Evolutionary conservation across 2,888 invertebrate species (phyloP), one percentile per base, ranked within the genome.

Genomic region (Tinea semifulvella): DNA sequence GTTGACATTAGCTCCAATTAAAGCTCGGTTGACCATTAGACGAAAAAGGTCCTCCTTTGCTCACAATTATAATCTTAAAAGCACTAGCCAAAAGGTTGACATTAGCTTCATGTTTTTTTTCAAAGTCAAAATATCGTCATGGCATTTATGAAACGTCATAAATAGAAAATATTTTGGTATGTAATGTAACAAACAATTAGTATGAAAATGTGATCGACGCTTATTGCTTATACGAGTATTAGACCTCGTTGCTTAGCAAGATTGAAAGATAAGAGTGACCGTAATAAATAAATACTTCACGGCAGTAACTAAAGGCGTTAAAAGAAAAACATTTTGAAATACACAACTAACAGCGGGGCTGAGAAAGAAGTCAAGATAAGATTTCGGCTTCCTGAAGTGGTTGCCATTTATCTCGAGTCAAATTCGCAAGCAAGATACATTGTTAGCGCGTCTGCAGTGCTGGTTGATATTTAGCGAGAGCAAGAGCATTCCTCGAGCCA

Each of bases 391-490:
- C 18, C 18, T 36, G 17, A 18, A 36, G 16, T 35, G 13, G 13
- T 3, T 31, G 6, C 7, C 8, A 36, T 36, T 36, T 18, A 36
- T 36, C 36, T 36, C 11, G n/a, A 16, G 18, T 18, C 17, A 36
- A 36, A 18, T 31, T 36, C 36, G 36, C 36, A 7, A 2, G 3
- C 18, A 18, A 36, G 36, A 65, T 61, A 63, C 64, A 68, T 71
- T 70, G 65, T 70, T 63, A 60, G 62, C 57, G 58, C 61, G 65
- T 65, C 67, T 62, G 68, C 69, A 63, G 65, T 63, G 58, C 62
- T 54, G 57, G 56, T 56, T 53, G 47, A 62, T 61, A 65, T 68
- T 66, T 64, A 69, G 67, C 63, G 64, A 68, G 70, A 73, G 65
- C 68, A 63, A 40, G 22, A 68, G 66, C 73, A 75, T 75, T 74